Percentiles rank a stretch among this genome's conserved stretches.
phyloP scores from a whole-genome alignment of 1,140 invertebrate genomes.

The Aphis gossypii region DNA sequence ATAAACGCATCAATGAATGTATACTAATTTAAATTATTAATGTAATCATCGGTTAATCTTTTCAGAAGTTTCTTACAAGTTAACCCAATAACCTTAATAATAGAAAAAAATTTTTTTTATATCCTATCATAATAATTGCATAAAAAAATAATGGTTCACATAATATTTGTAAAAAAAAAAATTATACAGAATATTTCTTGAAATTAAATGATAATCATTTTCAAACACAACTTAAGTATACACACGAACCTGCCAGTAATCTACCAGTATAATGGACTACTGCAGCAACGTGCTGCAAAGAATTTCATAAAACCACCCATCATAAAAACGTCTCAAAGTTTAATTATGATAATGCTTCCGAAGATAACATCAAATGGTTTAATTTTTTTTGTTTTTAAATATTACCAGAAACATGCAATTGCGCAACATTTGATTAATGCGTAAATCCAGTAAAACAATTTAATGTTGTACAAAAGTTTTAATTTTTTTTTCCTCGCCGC shows the following conservation, averaged over 20 bases:
- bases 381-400: not conserved
- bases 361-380: constrained; percentile 8
- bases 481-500: not conserved
- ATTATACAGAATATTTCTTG: not conserved
- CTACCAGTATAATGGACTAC: not conserved
- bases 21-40: not conserved
- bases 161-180: not conserved
- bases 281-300: not conserved
- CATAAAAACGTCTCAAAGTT: constrained; percentile 27
- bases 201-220: not conserved
- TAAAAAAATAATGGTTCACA: not conserved
- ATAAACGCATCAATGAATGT: no score
- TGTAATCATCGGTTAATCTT: not conserved
- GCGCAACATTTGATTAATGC: not conserved
- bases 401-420: not conserved
- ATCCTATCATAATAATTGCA: not conserved
- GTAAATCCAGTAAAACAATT: not conserved
- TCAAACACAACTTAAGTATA: not conserved
- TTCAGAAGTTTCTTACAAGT: not conserved
- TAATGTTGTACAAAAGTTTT: not conserved
- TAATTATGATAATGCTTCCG: not conserved
- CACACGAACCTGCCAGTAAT: not conserved
- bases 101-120: not conserved
- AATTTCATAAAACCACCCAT: constrained; percentile 15
- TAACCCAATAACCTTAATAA: no score